Percentiles rank a stretch among this genome's conserved stretches.
phyloP scores from a whole-genome alignment of 2,888 invertebrate species.

The Rhagophthalmus giganteus region DNA sequence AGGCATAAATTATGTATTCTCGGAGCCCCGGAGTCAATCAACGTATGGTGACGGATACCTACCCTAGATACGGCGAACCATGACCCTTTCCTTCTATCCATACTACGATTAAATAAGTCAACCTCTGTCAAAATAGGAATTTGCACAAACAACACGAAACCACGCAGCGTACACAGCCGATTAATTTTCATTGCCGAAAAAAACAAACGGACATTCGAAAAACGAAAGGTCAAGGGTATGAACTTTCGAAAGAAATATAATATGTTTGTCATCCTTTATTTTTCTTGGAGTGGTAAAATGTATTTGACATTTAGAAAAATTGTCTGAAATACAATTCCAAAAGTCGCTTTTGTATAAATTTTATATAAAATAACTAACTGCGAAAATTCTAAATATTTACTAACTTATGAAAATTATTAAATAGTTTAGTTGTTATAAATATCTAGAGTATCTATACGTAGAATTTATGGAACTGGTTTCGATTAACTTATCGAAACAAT shows the following conservation, averaged over 20 bases:
- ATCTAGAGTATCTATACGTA: no score
- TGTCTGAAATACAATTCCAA: no score
- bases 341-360: neutral
- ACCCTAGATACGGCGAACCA: slow-evolving; percentile 30
- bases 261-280: neutral
- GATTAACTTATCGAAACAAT: no score
- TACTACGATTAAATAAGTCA: slow-evolving; percentile 19
- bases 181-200: slow-evolving; percentile 10
- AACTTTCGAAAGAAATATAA: neutral
- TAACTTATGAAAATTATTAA: no score
- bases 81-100: slow-evolving; percentile 24
- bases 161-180: slow-evolving; percentile 2
- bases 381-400: no score
- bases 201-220: neutral
- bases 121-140: slow-evolving; percentile 25
- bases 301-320: neutral
- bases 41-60: slow-evolving; percentile 44
- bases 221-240: slow-evolving; percentile 16
- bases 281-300: neutral
- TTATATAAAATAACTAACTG: neutral
- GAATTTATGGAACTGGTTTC: no score
- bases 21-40: slow-evolving; percentile 45
- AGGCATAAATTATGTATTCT: slow-evolving; percentile 42
- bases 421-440: no score
- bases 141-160: slow-evolving; percentile 5